Conservation (phyloP, 2,888 invertebrate genomes). For the Amorpha juglandis region DNA sequence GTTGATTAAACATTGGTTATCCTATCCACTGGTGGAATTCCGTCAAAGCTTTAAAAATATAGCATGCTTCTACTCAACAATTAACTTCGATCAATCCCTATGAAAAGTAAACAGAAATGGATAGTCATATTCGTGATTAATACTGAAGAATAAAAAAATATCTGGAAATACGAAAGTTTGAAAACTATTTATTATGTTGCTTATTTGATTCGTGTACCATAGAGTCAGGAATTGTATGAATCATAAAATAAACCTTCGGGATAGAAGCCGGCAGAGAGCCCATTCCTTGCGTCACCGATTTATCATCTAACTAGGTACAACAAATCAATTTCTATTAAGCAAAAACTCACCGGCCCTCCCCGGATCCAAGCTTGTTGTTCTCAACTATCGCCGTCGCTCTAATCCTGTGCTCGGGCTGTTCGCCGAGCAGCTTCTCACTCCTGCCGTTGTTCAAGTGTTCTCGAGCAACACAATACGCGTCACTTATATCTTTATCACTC, state of each 20-base stretch:
- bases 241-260: too few relatives aligned
- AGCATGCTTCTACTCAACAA: background rate
- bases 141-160: too few relatives aligned
- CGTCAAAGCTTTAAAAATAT: background rate
- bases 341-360: conserved; percentile 82
- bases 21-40: background rate
- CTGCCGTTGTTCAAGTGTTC: conserved; percentile 86
- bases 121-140: too few relatives aligned
- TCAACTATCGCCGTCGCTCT: conserved; percentile 86
- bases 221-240: too few relatives aligned
- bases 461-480: conserved; percentile 72
- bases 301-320: background rate
- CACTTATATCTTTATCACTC: conserved; percentile 79
- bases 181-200: too few relatives aligned
- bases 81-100: too few relatives aligned
- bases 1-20: conserved; percentile 12
- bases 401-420: conserved; percentile 85
- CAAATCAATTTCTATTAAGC: background rate
- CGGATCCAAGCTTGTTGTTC: conserved; percentile 83
- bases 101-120: too few relatives aligned
- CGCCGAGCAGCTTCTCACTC: conserved; percentile 89
- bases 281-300: too few relatives aligned
- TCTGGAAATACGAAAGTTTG: too few relatives aligned
- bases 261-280: too few relatives aligned
- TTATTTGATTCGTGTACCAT: too few relatives aligned